Conservation (phyloP, 2,888 invertebrate genomes). For the Rhopalosiphum nymphaeae region DNA sequence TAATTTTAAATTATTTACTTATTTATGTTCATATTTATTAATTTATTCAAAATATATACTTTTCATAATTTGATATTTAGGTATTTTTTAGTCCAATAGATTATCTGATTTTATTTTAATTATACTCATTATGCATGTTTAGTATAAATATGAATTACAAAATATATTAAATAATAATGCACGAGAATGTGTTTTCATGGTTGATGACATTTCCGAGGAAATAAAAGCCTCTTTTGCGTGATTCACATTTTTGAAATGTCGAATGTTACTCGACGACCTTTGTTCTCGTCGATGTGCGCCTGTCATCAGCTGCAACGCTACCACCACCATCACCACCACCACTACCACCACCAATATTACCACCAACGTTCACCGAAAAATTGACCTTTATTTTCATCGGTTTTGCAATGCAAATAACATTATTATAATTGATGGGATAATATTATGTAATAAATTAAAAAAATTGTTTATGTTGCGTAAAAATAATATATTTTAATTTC, state of each 20-base stretch:
- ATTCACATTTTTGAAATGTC: slow-evolving; percentile 45
- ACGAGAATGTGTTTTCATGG: background rate
- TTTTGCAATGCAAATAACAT: background rate
- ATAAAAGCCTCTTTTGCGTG: slow-evolving; percentile 6
- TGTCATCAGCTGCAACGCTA: slow-evolving; percentile 17
- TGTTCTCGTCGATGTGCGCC: background rate
- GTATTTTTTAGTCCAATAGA: background rate
- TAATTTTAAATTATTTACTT: background rate
- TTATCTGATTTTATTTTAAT: background rate
- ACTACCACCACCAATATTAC: background rate
- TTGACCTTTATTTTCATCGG: slow-evolving; percentile 43
- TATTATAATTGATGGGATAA: background rate
- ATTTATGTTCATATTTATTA: background rate
- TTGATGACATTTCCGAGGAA: slow-evolving; percentile 34
- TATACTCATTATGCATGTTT: background rate
- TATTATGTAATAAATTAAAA: background rate
- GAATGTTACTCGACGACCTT: slow-evolving; percentile 39
- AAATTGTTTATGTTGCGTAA: background rate
- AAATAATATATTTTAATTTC: background rate
- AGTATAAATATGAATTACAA: background rate
- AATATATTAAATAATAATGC: background rate
- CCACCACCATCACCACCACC: background rate
- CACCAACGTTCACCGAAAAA: background rate
- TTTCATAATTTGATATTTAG: background rate
- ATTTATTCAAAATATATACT: background rate